phyloP scores from a whole-genome alignment of 2,888 invertebrate species.

The Heliconius ethilla region DNA sequence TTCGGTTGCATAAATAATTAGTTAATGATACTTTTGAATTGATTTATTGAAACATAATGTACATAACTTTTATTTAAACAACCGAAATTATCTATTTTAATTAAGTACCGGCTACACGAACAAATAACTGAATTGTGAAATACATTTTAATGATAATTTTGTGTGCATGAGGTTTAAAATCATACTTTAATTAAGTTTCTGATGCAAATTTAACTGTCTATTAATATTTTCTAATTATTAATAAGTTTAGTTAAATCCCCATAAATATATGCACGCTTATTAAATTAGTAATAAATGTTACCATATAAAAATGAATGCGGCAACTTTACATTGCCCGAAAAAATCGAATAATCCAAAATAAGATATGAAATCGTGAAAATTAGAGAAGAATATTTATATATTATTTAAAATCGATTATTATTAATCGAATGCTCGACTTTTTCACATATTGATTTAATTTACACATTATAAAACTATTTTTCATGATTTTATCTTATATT shows the following conservation, averaged over 20 bases:
- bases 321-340: constrained; percentile 54
- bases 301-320: constrained; percentile 48
- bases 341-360: constrained; percentile 48
- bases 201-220: constrained; percentile 2
- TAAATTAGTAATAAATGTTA: constrained; percentile 52
- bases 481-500: constrained; percentile 6
- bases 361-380: constrained; percentile 3
- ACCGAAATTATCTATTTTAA: neutral
- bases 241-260: constrained; percentile 36
- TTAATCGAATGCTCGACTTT: neutral
- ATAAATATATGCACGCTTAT: constrained; percentile 49
- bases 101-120: neutral
- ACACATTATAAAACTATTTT: neutral
- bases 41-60: neutral
- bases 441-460: neutral
- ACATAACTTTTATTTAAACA: neutral
- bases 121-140: neutral
- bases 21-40: neutral
- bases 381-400: neutral
- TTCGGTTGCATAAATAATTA: constrained; percentile 2
- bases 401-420: neutral
- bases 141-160: neutral
- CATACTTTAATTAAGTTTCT: neutral
- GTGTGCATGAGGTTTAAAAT: neutral
- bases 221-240: constrained; percentile 40